Conservation (phyloP, 2,797 vertebrate species). For the Rhinatrema bivittatum region DNA sequence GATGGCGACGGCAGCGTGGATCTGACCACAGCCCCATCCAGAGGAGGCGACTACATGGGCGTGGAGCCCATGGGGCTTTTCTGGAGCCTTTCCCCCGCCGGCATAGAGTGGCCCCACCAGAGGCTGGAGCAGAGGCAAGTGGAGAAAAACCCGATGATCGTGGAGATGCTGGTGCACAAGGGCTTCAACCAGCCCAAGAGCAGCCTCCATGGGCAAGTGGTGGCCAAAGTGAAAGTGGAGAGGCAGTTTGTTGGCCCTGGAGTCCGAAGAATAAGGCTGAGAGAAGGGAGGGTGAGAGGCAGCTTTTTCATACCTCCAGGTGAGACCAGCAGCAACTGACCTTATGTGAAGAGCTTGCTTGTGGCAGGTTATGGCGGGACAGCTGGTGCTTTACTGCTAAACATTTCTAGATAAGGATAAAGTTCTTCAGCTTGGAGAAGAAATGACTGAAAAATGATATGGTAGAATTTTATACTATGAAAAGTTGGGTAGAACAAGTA, state of each 20-base stretch:
- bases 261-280: constrained; percentile 49
- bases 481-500: too few species aligned
- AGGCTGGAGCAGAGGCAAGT: constrained; percentile 47
- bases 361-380: too few species aligned
- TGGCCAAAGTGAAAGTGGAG: constrained; percentile 46
- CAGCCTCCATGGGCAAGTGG: constrained; percentile 19
- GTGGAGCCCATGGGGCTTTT: constrained; percentile 74
- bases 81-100: constrained; percentile 59
- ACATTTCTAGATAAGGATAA: too few species aligned
- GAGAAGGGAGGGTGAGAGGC: constrained; percentile 53
- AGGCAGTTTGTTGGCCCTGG: constrained; percentile 58
- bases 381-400: too few species aligned
- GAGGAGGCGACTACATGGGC: constrained; percentile 65
- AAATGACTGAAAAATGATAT: too few species aligned
- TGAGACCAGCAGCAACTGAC: too few species aligned
- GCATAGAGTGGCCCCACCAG: constrained; percentile 44
- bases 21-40: constrained; percentile 40
- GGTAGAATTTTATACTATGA: too few species aligned
- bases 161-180: constrained; percentile 50
- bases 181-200: constrained; percentile 39
- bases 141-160: constrained; percentile 41
- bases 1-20: constrained; percentile 27
- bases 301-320: constrained; percentile 66
- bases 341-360: background rate
- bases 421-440: too few species aligned